Base-by-base conservation (phyloP, 1,140 invertebrate species). In the Drosophila orena region DNA sequence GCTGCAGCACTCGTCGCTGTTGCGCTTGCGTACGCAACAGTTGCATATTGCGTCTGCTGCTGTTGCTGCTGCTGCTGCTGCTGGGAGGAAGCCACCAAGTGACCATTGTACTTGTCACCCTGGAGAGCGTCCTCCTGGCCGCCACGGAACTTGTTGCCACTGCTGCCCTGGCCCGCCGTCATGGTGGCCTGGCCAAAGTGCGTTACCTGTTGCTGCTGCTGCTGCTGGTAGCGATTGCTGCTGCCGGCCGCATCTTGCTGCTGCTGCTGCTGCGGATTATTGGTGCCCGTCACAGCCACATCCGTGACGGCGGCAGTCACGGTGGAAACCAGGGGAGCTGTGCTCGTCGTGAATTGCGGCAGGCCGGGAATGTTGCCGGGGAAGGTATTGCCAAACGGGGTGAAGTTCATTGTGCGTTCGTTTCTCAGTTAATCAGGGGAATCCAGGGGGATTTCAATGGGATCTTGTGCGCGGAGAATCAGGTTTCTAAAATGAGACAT, bases 361-460 rank as follows among this genome's bases (percentile, higher is more conserved):
- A 95, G 94, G 10, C 84, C 84, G 38, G 94, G 94, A 59, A 94
- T 92, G 22, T 66, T 59, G 56, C 95, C 92, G 43, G 94, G 94
- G 40, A 95, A 93, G 17, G 95, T 94, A 56, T 94, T 94, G 35
- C 94, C 94, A 78, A 96, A 96, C 17, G 95, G 95, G 30, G 95
- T 94, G 74, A 96, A 96, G 93, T 96, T 96, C 95, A 96, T 96
- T 77, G 71, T 86, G 57, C 57, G 61, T 76, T 66, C 11, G 49
- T 81, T 55, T 49, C 30, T 50, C n/a, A 60, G 37, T 34, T 52
- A 7, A 17, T 17, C 14, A 44, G 53, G 22, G 34, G n/a, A 22
- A 46, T 49, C 35, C n/a, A 37, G 42, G 43, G 12, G 27, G 20
- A 44, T 47, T 35, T 35, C 22, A 17, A 46, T 24, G 22, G 40